Conservation (phyloP, 2,797 vertebrate genomes). For the Stomatorhinus walkeri region DNA sequence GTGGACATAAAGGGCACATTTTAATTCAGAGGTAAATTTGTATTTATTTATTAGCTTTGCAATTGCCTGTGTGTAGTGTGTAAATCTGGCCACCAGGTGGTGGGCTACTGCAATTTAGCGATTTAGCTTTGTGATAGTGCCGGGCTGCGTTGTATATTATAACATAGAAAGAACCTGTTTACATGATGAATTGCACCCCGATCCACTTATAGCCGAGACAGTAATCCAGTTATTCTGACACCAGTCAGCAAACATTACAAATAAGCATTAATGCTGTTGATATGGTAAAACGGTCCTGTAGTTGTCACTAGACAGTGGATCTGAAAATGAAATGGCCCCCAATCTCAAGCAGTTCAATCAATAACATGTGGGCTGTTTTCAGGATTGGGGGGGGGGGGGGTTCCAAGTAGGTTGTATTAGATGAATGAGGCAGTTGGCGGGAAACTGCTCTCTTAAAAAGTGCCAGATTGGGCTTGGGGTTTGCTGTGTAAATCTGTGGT, state of each 20-base stretch:
- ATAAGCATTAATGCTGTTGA: slow-evolving; percentile 13
- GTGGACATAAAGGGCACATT: slow-evolving; percentile 30
- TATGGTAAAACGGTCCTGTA: not conserved
- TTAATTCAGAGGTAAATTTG: slow-evolving; percentile 7
- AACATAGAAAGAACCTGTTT: slow-evolving; percentile 37
- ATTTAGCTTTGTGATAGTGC: slow-evolving; percentile 20
- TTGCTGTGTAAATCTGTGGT: not conserved
- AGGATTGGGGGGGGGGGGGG: not conserved
- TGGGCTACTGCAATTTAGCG: slow-evolving; percentile 22
- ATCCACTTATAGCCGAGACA: slow-evolving; percentile 2
- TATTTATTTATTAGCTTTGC: slow-evolving; percentile 37
- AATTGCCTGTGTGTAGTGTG: slow-evolving; percentile 39
- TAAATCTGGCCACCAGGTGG: slow-evolving; percentile 40
- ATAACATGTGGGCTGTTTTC: not conserved
- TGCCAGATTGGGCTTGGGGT: not conserved
- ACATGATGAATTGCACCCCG: slow-evolving; percentile 40
- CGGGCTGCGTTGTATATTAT: slow-evolving; percentile 18
- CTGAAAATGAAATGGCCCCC: slow-evolving; percentile 18
- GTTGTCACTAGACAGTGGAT: not conserved
- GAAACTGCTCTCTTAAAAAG: not conserved
- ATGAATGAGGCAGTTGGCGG: not conserved
- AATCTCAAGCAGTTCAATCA: not conserved
- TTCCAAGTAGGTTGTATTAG: not conserved
- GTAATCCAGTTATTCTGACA: slow-evolving; percentile 13
- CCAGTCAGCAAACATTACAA: not conserved